phyloP scores from a whole-genome alignment of 2,113 vertebrate genomes.

The Hippoglossus stenolepis region DNA sequence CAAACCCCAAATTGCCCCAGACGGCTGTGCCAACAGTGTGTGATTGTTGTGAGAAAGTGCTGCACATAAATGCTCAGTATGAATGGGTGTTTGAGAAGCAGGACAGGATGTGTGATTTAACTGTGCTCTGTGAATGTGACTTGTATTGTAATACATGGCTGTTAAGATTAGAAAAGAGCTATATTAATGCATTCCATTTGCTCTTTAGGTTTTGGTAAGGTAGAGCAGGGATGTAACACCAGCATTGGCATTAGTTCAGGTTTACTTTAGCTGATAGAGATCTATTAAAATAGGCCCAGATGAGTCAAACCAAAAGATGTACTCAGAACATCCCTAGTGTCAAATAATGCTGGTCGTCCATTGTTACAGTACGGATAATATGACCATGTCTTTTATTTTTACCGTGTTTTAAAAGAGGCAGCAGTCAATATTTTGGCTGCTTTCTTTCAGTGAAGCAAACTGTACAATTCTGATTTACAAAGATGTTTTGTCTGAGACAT shows the following conservation, averaged over 20 bases:
- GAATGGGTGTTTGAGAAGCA: too few relatives aligned
- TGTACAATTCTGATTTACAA: conserved; percentile 2
- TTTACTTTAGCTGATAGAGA: background rate
- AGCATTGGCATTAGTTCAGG: background rate
- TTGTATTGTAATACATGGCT: too few relatives aligned
- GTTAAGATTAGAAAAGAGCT: too few relatives aligned
- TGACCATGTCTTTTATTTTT: background rate
- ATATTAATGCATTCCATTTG: too few relatives aligned
- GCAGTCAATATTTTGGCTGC: background rate
- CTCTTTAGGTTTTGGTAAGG: background rate
- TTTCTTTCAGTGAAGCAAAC: conserved; percentile 14
- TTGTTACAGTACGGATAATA: too few relatives aligned
- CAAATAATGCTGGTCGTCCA: background rate
- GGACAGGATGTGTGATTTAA: too few relatives aligned
- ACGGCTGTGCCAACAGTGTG: too few relatives aligned
- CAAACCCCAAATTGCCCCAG: too few relatives aligned
- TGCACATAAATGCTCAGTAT: too few relatives aligned
- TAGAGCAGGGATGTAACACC: background rate
- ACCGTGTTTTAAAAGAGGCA: background rate
- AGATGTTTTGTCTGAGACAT: conserved; percentile 18
- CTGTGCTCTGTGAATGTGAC: too few relatives aligned
- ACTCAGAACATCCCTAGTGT: background rate
- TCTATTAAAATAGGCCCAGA: background rate
- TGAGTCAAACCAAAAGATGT: background rate
- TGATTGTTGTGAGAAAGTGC: too few relatives aligned